These are phyloP conservation scores for Nipponia nippon DNA, from an alignment of 2,113 vertebrate species.

Conservation along the genomic window DNA sequence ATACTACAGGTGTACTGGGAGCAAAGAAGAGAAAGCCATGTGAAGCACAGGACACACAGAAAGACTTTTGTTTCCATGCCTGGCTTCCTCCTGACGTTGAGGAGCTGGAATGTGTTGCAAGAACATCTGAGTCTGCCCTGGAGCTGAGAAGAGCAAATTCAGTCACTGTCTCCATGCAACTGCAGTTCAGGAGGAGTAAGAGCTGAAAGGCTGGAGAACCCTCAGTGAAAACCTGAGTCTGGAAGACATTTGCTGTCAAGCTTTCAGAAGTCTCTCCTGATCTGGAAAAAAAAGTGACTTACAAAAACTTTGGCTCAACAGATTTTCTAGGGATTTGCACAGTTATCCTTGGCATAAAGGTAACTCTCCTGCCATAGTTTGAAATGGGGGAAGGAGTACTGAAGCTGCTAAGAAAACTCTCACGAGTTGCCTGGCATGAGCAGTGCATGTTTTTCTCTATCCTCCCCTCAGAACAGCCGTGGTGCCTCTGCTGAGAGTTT, in stretches of 20 bases:
- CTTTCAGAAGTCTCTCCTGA: not conserved
- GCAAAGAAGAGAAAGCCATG: not conserved
- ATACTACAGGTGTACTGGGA: not conserved
- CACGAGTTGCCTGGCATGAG: not conserved
- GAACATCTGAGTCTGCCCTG: not conserved
- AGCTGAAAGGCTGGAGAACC: not conserved
- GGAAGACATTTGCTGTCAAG: not conserved
- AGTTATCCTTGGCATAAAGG: not conserved
- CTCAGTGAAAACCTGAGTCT: not conserved
- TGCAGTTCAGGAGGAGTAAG: not conserved
- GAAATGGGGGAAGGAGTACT: not conserved
- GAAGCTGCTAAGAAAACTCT: not conserved
- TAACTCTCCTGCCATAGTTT: not conserved
- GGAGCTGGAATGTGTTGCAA: not conserved
- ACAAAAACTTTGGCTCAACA: not conserved
- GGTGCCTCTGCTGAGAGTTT: not conserved
- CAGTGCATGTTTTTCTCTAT: not conserved
- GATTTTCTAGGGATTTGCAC: not conserved
- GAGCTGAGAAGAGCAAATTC: not conserved
- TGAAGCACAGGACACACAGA: not conserved
- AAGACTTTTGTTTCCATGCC: not conserved
- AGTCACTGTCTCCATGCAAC: not conserved
- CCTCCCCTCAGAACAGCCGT: not conserved
- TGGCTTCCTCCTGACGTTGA: fast-evolving
- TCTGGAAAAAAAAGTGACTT: not conserved